Percentiles rank a stretch among this genome's conserved stretches.
These are phyloP conservation scores for Melopsittacus undulatus DNA, from an alignment of 2,797 vertebrate genomes.

Conservation along the genomic window DNA sequence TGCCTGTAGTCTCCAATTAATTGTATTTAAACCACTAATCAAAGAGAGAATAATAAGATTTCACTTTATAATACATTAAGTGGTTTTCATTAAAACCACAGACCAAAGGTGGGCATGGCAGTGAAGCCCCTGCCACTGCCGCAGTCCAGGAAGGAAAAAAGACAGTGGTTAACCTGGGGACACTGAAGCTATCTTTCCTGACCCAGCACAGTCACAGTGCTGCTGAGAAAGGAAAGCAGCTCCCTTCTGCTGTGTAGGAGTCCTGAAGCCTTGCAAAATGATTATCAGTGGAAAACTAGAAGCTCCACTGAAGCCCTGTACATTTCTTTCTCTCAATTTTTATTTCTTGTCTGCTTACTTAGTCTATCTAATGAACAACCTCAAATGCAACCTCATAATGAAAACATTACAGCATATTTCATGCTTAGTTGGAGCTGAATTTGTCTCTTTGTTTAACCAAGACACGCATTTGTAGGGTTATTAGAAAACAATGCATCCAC, in stretches of 20 bases:
- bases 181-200: background rate
- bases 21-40: background rate
- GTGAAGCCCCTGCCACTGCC: background rate
- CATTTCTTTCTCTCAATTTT: constrained; percentile 1
- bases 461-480: constrained; percentile 31
- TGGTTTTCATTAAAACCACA: background rate
- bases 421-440: constrained; percentile 57
- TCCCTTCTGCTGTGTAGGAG: background rate
- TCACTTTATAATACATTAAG: background rate
- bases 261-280: background rate
- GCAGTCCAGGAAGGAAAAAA: background rate
- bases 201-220: background rate
- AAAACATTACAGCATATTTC: constrained; percentile 60
- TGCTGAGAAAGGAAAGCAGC: background rate
- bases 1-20: background rate
- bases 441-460: constrained; percentile 55
- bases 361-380: constrained; percentile 48
- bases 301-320: background rate
- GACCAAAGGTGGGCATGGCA: background rate
- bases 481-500: constrained; percentile 31
- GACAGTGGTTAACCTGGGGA: background rate
- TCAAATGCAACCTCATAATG: constrained; percentile 50
- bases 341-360: constrained; percentile 46
- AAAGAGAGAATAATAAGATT: background rate
- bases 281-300: background rate